These are phyloP conservation scores for Scaptodrosophila lebanonensis DNA, from an alignment of 1,140 invertebrate species.

Conservation along the genomic window DNA sequence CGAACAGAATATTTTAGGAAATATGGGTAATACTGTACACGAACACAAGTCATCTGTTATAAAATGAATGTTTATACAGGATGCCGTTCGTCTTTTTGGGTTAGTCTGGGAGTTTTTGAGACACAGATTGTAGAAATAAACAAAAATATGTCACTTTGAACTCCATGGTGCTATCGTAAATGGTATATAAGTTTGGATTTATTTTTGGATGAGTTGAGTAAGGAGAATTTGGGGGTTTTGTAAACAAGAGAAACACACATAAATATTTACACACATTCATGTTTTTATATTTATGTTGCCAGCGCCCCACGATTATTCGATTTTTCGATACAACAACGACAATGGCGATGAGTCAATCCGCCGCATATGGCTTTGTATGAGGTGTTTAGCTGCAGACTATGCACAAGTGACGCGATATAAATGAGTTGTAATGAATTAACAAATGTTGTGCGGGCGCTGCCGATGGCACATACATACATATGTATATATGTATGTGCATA, in stretches of 20 bases:
- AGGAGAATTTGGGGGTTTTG: too few species aligned
- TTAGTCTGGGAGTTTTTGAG: slow-evolving; percentile 41
- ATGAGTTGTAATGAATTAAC: slow-evolving; percentile 52
- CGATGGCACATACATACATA: not conserved
- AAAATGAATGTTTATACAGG: slow-evolving; percentile 15
- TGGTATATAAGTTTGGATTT: too few species aligned
- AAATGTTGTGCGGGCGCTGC: slow-evolving; percentile 17
- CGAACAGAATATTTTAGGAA: not conserved
- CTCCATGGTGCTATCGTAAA: not conserved
- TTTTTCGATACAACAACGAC: too few species aligned
- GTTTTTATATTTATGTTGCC: too few species aligned
- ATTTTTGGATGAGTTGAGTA: too few species aligned
- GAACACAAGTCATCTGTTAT: slow-evolving; percentile 40
- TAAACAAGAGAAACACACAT: too few species aligned
- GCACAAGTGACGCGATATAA: slow-evolving; percentile 63
- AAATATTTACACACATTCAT: too few species aligned
- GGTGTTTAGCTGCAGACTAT: slow-evolving; percentile 22
- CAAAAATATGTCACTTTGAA: slow-evolving; percentile 33
- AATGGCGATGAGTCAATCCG: slow-evolving; percentile 39
- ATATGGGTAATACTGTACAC: slow-evolving; percentile 6
- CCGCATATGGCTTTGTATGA: slow-evolving; percentile 3
- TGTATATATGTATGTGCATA: slow-evolving; percentile 7
- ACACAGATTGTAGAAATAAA: slow-evolving; percentile 14
- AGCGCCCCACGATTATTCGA: too few species aligned
- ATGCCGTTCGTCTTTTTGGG: slow-evolving; percentile 29